These are phyloP conservation scores for Apis laboriosa DNA, from an alignment of 1,140 invertebrate genomes.

Conservation along the genomic window DNA sequence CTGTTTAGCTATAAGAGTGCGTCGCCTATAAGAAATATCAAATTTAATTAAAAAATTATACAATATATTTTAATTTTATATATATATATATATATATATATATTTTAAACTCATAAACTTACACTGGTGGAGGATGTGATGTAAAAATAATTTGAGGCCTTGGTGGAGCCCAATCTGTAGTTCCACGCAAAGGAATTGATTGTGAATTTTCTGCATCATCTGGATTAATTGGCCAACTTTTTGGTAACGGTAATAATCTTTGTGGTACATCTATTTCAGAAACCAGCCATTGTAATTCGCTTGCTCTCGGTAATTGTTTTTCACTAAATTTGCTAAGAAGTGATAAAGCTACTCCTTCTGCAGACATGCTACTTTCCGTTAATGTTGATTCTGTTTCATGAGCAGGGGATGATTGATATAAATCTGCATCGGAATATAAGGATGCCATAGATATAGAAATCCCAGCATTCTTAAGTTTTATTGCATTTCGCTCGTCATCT, in stretches of 20 bases:
- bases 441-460: slow-evolving; percentile 85
- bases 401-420: slow-evolving; percentile 68
- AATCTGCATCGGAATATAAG: slow-evolving; percentile 83
- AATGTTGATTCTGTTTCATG: slow-evolving; percentile 68
- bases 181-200: slow-evolving; percentile 86
- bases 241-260: slow-evolving; percentile 88
- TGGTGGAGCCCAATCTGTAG: slow-evolving; percentile 91
- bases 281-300: slow-evolving; percentile 91
- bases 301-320: slow-evolving; percentile 88
- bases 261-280: slow-evolving; percentile 91
- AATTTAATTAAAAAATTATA: background rate
- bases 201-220: slow-evolving; percentile 80
- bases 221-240: slow-evolving; percentile 85
- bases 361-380: slow-evolving; percentile 83
- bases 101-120: slow-evolving; percentile 70
- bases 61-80: background rate
- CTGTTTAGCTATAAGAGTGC: slow-evolving; percentile 87
- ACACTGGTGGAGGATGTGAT: slow-evolving; percentile 86
- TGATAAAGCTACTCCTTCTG: slow-evolving; percentile 90
- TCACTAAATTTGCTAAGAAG: slow-evolving; percentile 89
- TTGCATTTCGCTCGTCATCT: slow-evolving; percentile 78
- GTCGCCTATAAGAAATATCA: slow-evolving; percentile 80
- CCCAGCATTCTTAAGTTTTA: slow-evolving; percentile 75
- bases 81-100: background rate
- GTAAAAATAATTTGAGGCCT: slow-evolving; percentile 93